phyloP scores from a whole-genome alignment of 2,797 vertebrate genomes.

The Muscicapa comitata region DNA sequence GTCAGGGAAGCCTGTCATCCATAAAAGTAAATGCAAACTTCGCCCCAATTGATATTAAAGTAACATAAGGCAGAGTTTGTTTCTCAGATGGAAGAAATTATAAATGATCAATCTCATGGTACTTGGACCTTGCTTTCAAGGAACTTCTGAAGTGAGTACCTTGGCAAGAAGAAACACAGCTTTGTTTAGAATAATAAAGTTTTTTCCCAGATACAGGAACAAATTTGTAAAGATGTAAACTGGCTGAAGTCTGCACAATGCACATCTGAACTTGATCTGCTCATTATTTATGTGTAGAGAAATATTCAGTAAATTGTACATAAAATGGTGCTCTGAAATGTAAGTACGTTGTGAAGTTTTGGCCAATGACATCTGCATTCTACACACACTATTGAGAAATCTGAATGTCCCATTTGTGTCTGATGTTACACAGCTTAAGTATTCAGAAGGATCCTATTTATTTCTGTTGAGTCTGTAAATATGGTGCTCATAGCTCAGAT shows the following conservation, averaged over 20 bases:
- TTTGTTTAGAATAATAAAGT: neutral
- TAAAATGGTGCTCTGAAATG: neutral
- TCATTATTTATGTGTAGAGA: neutral
- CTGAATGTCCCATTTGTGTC: neutral
- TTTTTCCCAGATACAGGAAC: neutral
- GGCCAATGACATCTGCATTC: neutral
- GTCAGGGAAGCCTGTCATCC: neutral
- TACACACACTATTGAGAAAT: neutral
- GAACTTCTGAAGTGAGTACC: neutral
- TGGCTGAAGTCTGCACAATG: neutral
- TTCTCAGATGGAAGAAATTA: neutral
- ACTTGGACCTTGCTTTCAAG: neutral
- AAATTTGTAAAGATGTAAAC: neutral
- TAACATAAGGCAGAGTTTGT: neutral
- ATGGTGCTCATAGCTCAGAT: neutral
- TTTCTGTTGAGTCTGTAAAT: neutral
- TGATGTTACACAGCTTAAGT: neutral
- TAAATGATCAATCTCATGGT: neutral
- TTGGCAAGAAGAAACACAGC: neutral
- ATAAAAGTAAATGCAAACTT: neutral
- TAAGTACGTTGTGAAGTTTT: neutral
- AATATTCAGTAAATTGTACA: neutral
- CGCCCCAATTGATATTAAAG: neutral
- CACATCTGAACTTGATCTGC: neutral
- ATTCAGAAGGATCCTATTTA: neutral